Conservation (phyloP, 2,113 vertebrate genomes). For the Cacatua alba region DNA sequence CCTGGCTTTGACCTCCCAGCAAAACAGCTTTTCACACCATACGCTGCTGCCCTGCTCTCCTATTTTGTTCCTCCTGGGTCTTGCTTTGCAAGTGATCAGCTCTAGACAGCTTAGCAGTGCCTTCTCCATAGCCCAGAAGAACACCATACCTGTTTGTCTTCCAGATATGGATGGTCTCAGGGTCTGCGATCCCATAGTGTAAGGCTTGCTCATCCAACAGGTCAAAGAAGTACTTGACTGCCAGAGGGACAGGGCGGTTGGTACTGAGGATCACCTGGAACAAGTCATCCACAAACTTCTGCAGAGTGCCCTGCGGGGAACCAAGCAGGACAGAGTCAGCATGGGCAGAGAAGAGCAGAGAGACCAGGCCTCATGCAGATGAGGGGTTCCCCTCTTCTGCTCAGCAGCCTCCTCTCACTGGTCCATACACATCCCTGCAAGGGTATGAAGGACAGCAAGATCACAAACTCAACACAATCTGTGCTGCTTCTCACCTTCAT, state of each 20-base stretch:
- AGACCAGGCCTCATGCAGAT: background rate
- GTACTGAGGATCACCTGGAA: slow-evolving; percentile 97
- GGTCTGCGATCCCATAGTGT: slow-evolving; percentile 88
- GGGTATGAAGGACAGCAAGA: background rate
- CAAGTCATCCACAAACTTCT: slow-evolving; percentile 97
- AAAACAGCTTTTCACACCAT: background rate
- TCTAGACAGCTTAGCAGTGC: background rate
- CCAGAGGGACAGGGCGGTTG: slow-evolving; percentile 90
- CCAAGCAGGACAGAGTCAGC: background rate
- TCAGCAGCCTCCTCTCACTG: background rate
- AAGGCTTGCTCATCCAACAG: slow-evolving; percentile 92
- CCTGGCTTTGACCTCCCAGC: background rate
- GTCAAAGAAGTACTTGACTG: slow-evolving; percentile 98
- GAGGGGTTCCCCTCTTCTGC: background rate
- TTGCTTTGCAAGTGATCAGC: background rate
- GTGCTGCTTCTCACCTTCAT: slow-evolving; percentile 87
- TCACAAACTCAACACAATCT: background rate
- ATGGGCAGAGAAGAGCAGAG: background rate
- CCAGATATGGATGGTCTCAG: slow-evolving; percentile 98
- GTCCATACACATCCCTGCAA: background rate
- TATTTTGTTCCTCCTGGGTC: background rate
- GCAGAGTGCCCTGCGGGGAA: slow-evolving; percentile 87
- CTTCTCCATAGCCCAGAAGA: background rate
- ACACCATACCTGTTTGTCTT: slow-evolving; percentile 92
- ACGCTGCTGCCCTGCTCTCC: background rate